Evolutionary conservation across 1,140 invertebrate species (phyloP), one percentile per base, ranked within the genome.

Genomic region (Belonocnema kinseyi): DNA sequence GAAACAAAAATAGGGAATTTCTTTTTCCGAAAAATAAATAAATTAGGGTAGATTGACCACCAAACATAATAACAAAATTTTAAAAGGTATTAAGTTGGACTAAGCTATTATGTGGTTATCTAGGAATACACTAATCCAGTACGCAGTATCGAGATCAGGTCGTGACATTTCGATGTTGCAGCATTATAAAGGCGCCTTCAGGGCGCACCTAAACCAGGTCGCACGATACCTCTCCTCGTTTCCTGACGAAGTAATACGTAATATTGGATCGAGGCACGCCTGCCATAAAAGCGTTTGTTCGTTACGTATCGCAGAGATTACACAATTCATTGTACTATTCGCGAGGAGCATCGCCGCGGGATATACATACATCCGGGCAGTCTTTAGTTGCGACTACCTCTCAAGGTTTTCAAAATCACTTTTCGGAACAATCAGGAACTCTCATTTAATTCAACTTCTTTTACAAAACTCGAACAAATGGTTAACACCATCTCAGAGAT

Each of bases 161-260:
- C 66, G 75, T 83, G 82, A 83, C 82, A 84, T 82, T 83, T 80
- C 70, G 66, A 76, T 75, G 70, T 53, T 16, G 74, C 17, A 19
- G 33, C 10, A 58, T 56, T 19, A n/a, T 40, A 40, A 19, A 52
- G 74, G 75, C 77, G 80, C 72, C 77, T 74, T 52, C 53, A 50
- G 66, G 80, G 73, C 82, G 78, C 77, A 80, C 77, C 80, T 78
- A 78, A 84, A 82, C 72, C 82, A 72, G 83, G 82, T 83, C 82
- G 80, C 56, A 46, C 76, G 82, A 77, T 77, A 74, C 83, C 70
- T 82, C 76, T 77, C 78, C 66, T 56, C 52, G 74, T 83, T 84
- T 84, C 80, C 82, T 78, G 77, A 50, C 74, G 75, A 83, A 83
- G 11, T 26, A 72, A 61, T 51, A 50, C 53, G 58, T 71, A 80